Percentiles rank a stretch among this genome's conserved stretches.
phyloP scores from a whole-genome alignment of 2,797 vertebrate species.

The Molossus molossus region DNA sequence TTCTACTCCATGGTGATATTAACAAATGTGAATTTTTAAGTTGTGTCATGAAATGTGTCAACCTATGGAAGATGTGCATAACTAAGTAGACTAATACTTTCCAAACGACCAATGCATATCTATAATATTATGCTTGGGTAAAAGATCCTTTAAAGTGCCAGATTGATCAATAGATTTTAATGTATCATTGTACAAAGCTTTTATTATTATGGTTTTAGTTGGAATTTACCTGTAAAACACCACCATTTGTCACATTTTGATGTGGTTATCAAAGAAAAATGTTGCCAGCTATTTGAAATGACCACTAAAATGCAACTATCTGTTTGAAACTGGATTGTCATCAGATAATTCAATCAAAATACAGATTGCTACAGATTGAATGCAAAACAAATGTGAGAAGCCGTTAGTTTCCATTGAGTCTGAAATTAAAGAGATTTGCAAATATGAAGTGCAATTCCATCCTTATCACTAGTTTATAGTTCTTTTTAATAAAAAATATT shows the following conservation, averaged over 20 bases:
- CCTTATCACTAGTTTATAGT: neutral
- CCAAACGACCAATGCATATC: neutral
- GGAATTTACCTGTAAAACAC: neutral
- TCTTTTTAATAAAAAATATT: neutral
- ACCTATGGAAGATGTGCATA: neutral
- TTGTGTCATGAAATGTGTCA: neutral
- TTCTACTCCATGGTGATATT: neutral
- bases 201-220: neutral
- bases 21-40: neutral
- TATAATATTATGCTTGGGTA: neutral
- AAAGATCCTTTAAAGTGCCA: neutral
- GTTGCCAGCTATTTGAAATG: neutral
- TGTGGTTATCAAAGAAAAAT: neutral
- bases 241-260: neutral
- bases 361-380: neutral
- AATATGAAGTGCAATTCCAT: neutral
- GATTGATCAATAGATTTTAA: neutral
- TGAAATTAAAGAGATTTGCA: neutral
- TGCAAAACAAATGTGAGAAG: neutral
- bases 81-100: neutral
- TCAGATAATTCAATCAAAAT: constrained; percentile 11
- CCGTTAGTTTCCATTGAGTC: neutral
- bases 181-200: neutral
- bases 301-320: neutral
- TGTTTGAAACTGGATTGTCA: constrained; percentile 6